phyloP scores from a whole-genome alignment of 2,113 vertebrate species.

The Eptatretus burgeri region DNA sequence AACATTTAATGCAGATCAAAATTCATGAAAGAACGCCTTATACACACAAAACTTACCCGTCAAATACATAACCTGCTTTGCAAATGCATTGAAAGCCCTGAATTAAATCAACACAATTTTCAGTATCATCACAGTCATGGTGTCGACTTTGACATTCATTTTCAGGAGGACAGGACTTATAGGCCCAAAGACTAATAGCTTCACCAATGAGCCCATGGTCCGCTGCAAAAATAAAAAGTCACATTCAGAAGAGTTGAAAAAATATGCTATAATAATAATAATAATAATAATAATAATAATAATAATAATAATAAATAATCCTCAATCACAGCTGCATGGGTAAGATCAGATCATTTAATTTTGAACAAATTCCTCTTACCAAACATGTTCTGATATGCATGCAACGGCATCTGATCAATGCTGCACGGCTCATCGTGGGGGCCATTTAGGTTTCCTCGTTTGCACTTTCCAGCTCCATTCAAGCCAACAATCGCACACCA shows the following conservation, averaged over 20 bases:
- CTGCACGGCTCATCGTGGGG: constrained; percentile 14
- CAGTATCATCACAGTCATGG: constrained; percentile 50
- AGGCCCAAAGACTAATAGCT: constrained; percentile 41
- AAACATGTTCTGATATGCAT: neutral
- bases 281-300: too few species aligned
- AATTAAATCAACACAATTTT: constrained; percentile 40
- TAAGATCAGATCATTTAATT: too few species aligned
- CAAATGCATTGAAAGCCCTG: constrained; percentile 50
- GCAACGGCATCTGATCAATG: neutral
- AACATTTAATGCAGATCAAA: too few species aligned
- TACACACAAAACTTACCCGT: neutral
- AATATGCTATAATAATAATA: too few species aligned
- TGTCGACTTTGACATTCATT: constrained; percentile 55
- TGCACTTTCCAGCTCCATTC: constrained; percentile 40
- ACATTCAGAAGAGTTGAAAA: constrained; percentile 1
- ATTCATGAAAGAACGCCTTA: too few species aligned
- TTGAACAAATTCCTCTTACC: too few species aligned
- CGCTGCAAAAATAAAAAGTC: constrained; percentile 14
- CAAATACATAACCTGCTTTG: constrained; percentile 33
- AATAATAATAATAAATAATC: too few species aligned
- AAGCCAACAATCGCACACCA: constrained; percentile 34
- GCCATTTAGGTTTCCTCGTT: constrained; percentile 41
- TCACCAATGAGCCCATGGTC: constrained; percentile 15
- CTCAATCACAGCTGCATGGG: too few species aligned
- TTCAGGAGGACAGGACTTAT: constrained; percentile 50